phyloP scores from a whole-genome alignment of 2,888 invertebrate species.

The Keiferia lycopersicella region DNA sequence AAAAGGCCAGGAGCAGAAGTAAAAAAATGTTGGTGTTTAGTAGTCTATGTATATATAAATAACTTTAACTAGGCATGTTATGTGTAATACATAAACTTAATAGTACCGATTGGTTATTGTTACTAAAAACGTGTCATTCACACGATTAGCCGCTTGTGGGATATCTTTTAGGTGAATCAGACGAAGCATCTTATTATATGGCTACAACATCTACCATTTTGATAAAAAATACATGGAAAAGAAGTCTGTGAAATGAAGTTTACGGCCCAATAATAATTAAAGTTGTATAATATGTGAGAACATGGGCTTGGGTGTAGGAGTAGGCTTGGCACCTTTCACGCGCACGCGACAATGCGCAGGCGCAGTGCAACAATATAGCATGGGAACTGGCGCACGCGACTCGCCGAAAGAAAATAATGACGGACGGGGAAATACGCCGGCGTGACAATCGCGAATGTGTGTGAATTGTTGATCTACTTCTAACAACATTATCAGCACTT shows the following conservation, averaged over 20 bases:
- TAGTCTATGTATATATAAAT: no score
- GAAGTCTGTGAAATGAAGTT: neutral
- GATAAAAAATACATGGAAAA: neutral
- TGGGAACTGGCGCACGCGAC: slow-evolving; percentile 41
- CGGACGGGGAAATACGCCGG: neutral
- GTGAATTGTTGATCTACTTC: neutral
- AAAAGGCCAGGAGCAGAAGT: no score
- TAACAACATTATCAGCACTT: no score
- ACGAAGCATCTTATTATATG: no score
- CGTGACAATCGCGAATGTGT: neutral
- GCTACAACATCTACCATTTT: no score
- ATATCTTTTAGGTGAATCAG: no score
- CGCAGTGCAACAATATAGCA: slow-evolving; percentile 28
- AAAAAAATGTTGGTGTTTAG: no score
- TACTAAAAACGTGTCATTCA: no score
- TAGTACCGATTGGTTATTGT: no score
- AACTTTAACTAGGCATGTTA: no score
- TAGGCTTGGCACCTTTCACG: slow-evolving; percentile 1
- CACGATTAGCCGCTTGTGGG: no score
- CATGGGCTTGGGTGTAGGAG: neutral
- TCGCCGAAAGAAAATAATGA: slow-evolving; percentile 27
- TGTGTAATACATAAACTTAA: no score
- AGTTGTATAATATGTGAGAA: slow-evolving; percentile 1
- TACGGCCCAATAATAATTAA: neutral
- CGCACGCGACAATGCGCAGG: neutral